Evolutionary conservation across 2,797 vertebrate species (phyloP).

Genomic region (Protonibea diacanthus): DNA sequence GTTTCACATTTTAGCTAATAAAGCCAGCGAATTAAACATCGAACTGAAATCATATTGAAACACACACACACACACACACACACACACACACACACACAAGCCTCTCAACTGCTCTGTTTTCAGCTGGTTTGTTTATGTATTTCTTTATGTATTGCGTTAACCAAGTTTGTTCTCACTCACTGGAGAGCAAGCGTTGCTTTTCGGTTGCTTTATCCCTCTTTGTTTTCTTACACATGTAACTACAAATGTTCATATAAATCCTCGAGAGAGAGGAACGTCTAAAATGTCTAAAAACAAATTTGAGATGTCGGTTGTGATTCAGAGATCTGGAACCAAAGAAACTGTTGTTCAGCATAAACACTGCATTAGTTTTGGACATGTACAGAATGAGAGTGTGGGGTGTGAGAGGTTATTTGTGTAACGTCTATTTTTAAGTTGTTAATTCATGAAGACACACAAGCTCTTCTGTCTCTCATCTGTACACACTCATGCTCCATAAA

Average conservation of each 20-base stretch:
- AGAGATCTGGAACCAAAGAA: neutral
- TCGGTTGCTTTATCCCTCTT: neutral
- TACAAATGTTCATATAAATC: neutral
- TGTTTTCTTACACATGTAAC: neutral
- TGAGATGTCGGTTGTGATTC: neutral
- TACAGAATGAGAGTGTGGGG: constrained; percentile 9
- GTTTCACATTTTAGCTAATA: constrained; percentile 20
- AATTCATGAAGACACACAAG: no score
- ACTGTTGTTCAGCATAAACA: neutral
- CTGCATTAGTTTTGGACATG: neutral
- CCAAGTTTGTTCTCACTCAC: neutral
- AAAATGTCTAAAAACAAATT: neutral
- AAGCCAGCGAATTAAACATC: constrained; percentile 4
- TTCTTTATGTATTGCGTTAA: neutral
- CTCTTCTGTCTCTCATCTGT: no score
- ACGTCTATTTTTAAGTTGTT: constrained; percentile 6
- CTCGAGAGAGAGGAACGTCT: neutral
- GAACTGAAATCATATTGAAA: constrained; percentile 31
- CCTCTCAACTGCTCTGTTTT: neutral
- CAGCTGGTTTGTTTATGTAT: neutral
- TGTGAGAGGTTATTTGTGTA: constrained; percentile 25
- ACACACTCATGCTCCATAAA: no score
- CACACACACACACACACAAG: constrained; percentile 6
- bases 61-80: constrained; percentile 4
- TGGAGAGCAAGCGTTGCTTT: neutral